These are phyloP conservation scores for Diarsia dahlii DNA, from an alignment of 2,888 invertebrate genomes.

Conservation along the genomic window DNA sequence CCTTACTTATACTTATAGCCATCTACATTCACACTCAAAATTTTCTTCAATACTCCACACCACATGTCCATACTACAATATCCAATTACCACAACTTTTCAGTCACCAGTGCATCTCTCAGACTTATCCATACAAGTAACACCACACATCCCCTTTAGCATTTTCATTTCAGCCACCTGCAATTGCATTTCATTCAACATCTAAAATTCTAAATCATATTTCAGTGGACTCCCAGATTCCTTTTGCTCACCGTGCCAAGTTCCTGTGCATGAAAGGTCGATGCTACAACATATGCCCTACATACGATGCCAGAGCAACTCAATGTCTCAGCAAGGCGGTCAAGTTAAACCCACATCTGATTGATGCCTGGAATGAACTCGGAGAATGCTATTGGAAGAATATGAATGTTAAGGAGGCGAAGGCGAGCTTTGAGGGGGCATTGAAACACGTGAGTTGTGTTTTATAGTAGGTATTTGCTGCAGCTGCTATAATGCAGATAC, in stretches of 20 bases:
- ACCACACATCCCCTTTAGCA: no score
- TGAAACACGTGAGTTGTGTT: slow-evolving; percentile 91
- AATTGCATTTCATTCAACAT: no score
- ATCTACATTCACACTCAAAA: no score
- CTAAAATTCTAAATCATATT: slow-evolving; percentile 29
- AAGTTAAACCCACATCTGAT: slow-evolving; percentile 95
- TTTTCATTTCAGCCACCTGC: no score
- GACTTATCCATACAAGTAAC: no score
- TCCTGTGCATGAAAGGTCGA: slow-evolving; percentile 93
- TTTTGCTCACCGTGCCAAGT: slow-evolving; percentile 87
- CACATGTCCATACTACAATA: no score
- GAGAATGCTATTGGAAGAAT: slow-evolving; percentile 97
- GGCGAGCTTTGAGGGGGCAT: slow-evolving; percentile 95
- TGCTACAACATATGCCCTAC: slow-evolving; percentile 93
- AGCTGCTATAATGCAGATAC: not conserved
- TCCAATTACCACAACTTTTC: no score
- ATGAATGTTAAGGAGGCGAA: slow-evolving; percentile 95
- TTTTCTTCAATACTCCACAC: no score
- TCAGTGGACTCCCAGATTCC: slow-evolving; percentile 80
- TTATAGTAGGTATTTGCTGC: not conserved
- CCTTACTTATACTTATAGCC: no score
- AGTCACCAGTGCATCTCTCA: no score
- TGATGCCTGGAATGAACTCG: slow-evolving; percentile 97
- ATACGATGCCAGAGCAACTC: slow-evolving; percentile 93
- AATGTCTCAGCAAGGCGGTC: slow-evolving; percentile 95